Evolutionary conservation across 1,140 invertebrate genomes (phyloP).

Genomic region (Drosophila kanapiae): DNA sequence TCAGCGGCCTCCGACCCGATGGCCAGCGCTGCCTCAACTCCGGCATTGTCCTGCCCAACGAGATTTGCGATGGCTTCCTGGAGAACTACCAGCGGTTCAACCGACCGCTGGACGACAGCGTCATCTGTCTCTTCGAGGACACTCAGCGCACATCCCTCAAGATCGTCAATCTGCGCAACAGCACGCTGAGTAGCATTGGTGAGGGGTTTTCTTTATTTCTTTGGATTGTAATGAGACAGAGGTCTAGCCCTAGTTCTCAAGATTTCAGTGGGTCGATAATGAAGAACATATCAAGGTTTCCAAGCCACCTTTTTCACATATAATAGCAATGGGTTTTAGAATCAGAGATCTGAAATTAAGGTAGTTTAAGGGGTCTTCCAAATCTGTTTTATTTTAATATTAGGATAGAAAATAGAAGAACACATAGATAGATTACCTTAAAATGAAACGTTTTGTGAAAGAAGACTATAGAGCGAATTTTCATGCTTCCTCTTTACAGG

Average conservation of each 20-base stretch:
- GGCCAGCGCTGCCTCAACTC: conserved; percentile 60
- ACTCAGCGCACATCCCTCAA: conserved; percentile 89
- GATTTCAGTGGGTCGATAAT: background rate
- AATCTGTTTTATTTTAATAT: too few species aligned
- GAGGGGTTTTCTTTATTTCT: background rate
- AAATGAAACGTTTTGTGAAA: too few species aligned
- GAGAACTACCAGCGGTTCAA: conserved; percentile 88
- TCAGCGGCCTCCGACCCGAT: conserved; percentile 82
- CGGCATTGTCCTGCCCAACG: conserved; percentile 79
- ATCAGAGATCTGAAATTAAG: too few species aligned
- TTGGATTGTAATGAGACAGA: background rate
- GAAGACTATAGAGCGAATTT: too few species aligned
- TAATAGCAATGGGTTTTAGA: too few species aligned
- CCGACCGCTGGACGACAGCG: conserved; percentile 87
- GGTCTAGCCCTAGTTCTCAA: background rate
- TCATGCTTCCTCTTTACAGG: conserved; percentile 44
- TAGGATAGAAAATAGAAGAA: too few species aligned
- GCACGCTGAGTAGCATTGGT: conserved; percentile 87
- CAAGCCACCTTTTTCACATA: too few species aligned
- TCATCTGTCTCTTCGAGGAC: conserved; percentile 91
- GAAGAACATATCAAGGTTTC: too few species aligned
- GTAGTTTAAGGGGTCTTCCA: too few species aligned
- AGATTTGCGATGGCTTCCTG: conserved; percentile 88
- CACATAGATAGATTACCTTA: too few species aligned
- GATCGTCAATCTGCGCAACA: conserved; percentile 89